These are phyloP conservation scores for Danio tinwini DNA, from an alignment of 2,797 vertebrate genomes.

Conservation along the genomic window DNA sequence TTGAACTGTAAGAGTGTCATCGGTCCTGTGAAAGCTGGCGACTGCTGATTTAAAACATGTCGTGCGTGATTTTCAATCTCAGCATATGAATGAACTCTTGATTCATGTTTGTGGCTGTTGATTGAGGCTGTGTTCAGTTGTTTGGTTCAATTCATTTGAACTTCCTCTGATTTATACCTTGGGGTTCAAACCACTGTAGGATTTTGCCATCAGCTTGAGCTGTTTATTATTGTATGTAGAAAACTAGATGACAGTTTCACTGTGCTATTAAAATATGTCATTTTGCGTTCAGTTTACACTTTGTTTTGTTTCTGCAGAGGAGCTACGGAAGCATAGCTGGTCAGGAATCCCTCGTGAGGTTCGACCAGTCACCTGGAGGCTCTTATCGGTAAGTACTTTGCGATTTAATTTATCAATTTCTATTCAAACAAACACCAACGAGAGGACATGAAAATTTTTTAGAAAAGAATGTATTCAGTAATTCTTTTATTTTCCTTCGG, in stretches of 20 bases:
- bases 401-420: background rate
- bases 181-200: background rate
- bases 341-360: conserved; percentile 95
- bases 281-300: background rate
- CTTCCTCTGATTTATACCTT: background rate
- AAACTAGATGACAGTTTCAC: background rate
- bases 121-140: background rate
- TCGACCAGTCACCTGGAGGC: conserved; percentile 95
- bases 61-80: background rate
- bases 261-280: conserved; percentile 11
- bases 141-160: background rate
- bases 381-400: conserved; percentile 88
- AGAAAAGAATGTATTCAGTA: no score
- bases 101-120: conserved; percentile 4
- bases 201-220: no score
- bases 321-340: conserved; percentile 97
- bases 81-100: background rate
- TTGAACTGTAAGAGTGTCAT: conserved; percentile 41
- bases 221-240: background rate
- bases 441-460: background rate
- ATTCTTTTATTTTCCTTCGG: no score
- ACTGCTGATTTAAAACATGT: background rate
- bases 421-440: background rate
- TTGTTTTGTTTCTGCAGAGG: conserved; percentile 78
- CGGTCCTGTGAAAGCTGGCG: background rate